Evolutionary conservation across 2,888 invertebrate genomes (phyloP).

Genomic region (Microplitis manilae): DNA sequence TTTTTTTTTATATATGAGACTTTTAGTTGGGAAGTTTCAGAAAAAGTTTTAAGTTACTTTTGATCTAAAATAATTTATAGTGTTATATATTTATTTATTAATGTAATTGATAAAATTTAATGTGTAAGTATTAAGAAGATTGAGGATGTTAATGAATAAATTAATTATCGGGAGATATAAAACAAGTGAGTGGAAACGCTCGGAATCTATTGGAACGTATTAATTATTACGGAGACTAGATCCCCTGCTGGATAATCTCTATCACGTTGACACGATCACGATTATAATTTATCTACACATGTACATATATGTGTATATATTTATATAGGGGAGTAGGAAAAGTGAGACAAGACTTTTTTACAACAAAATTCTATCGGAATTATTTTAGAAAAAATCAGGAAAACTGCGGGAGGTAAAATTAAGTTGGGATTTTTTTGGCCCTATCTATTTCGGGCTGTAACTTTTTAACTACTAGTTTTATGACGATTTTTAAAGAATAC

Average conservation of each 20-base stretch:
- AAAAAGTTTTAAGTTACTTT: background rate
- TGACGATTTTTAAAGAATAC: no score
- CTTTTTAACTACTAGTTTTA: no score
- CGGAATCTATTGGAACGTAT: conserved; percentile 44
- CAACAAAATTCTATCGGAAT: no score
- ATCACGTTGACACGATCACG: conserved; percentile 18
- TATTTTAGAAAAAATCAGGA: no score
- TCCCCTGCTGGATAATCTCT: conserved; percentile 24
- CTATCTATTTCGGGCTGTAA: no score
- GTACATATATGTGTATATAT: background rate
- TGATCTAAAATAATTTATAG: conserved; percentile 26
- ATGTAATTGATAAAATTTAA: conserved; percentile 2
- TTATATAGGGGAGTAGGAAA: background rate
- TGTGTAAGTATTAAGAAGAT: conserved; percentile 18
- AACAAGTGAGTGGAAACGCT: conserved; percentile 26
- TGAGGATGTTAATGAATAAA: conserved; percentile 43
- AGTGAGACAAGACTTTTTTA: background rate
- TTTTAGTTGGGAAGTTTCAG: no score
- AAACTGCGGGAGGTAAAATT: no score
- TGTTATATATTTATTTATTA: conserved; percentile 6
- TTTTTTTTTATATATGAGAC: background rate
- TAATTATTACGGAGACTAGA: conserved; percentile 49
- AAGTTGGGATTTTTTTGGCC: no score
- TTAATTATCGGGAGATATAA: conserved; percentile 44
- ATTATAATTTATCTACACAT: background rate